Evolutionary conservation across 2,113 vertebrate genomes (phyloP).

Genomic region (Coturnix japonica): DNA sequence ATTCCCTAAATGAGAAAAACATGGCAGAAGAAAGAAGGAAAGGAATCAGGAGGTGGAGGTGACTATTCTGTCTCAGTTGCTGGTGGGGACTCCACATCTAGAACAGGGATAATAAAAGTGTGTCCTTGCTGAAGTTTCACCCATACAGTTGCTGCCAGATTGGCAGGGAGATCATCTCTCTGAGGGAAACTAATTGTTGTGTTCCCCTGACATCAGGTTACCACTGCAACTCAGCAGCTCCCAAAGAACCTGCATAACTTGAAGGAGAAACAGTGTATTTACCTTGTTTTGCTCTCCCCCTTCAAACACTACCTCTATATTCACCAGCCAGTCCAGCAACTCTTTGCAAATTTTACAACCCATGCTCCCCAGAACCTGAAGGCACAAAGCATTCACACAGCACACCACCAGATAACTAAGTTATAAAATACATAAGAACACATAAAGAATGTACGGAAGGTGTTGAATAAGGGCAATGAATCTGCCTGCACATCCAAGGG

Average conservation of each 20-base stretch:
- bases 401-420: background rate
- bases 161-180: slow-evolving; percentile 24
- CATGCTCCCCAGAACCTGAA: background rate
- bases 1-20: background rate
- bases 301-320: slow-evolving; percentile 1
- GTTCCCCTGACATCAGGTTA: slow-evolving; percentile 11
- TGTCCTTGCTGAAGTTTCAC: slow-evolving; percentile 19
- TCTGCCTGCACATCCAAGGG: background rate
- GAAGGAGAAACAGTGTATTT: slow-evolving; percentile 12
- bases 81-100: background rate
- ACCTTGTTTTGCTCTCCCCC: background rate
- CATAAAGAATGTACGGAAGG: background rate
- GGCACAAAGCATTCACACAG: slow-evolving; percentile 3
- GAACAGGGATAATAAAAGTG: background rate
- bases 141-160: slow-evolving; percentile 24
- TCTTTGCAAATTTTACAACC: slow-evolving; percentile 19
- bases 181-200: slow-evolving; percentile 18
- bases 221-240: slow-evolving; percentile 5
- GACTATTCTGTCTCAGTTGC: background rate
- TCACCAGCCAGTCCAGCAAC: background rate
- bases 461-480: background rate
- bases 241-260: slow-evolving; percentile 8
- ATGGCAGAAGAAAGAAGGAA: background rate
- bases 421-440: background rate
- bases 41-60: background rate